Conservation (phyloP, 2,113 vertebrate species). For the Girardinichthys multiradiatus region DNA sequence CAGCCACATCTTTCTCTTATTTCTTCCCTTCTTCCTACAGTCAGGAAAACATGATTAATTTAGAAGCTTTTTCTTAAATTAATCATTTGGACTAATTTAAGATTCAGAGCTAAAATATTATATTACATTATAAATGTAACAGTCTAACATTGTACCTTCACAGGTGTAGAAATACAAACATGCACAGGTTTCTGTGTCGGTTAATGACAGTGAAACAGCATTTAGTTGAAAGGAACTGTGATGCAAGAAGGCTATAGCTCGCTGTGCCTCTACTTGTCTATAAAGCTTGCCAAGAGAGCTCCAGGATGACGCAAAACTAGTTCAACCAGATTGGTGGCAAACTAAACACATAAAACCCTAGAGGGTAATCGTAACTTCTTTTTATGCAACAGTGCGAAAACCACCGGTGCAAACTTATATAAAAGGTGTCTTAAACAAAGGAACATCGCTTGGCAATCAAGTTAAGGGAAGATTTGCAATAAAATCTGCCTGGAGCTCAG, state of each 20-base stretch:
- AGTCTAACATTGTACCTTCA: background rate
- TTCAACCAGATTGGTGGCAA: constrained; percentile 37
- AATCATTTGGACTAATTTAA: background rate
- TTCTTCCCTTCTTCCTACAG: no score
- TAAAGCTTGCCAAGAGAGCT: background rate
- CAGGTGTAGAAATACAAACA: constrained; percentile 20
- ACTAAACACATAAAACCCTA: background rate
- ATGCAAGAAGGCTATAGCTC: constrained; percentile 29
- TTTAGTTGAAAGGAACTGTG: constrained; percentile 12
- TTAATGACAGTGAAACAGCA: constrained; percentile 20
- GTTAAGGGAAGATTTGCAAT: background rate
- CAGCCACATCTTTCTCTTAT: no score
- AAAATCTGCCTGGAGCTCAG: background rate
- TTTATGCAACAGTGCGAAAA: background rate
- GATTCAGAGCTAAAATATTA: constrained; percentile 17
- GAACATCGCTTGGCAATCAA: background rate
- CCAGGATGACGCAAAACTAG: constrained; percentile 32
- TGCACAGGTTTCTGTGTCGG: background rate
- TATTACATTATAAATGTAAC: background rate
- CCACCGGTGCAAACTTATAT: background rate
- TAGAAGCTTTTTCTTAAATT: no score
- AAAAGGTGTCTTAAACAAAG: constrained; percentile 12
- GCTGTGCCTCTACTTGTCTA: constrained; percentile 49
- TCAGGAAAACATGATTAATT: no score
- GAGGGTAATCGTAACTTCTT: background rate